These are phyloP conservation scores for Odocoileus virginianus DNA, from an alignment of 2,113 vertebrate species.

Conservation along the genomic window DNA sequence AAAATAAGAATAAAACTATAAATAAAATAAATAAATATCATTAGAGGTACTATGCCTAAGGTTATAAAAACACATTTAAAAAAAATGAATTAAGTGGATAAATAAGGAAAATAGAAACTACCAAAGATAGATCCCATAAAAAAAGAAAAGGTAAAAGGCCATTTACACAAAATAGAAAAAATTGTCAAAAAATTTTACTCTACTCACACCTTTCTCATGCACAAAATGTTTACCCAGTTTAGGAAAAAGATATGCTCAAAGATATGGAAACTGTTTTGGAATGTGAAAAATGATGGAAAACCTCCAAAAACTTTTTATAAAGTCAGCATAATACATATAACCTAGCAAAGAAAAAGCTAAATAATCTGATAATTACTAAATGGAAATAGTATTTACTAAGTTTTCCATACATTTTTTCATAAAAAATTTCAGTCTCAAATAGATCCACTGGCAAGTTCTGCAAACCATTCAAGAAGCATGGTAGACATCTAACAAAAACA, in stretches of 20 bases:
- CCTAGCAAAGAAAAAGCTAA: not conserved
- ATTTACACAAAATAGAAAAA: not conserved
- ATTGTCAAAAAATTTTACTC: not conserved
- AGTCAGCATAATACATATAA: not conserved
- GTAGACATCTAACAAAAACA: not conserved
- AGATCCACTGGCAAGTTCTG: not conserved
- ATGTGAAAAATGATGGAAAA: not conserved
- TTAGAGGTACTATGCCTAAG: not conserved
- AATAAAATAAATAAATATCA: not conserved
- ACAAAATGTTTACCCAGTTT: not conserved
- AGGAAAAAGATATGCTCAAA: not conserved
- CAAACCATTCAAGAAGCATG: not conserved
- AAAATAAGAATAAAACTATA: not conserved
- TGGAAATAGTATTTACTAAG: not conserved
- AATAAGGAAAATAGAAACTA: not conserved
- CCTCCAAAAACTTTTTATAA: not conserved
- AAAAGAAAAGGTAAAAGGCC: not conserved
- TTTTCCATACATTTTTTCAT: not conserved
- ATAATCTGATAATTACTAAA: not conserved
- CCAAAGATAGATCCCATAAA: not conserved
- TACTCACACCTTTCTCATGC: rapidly evolving
- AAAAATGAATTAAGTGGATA: not conserved
- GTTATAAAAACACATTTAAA: not conserved
- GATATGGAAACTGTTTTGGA: not conserved
- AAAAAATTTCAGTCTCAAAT: not conserved